Evolutionary conservation across 2,797 vertebrate genomes (phyloP), one percentile per base, ranked within the genome.

Genomic region (Cygnus olor): DNA sequence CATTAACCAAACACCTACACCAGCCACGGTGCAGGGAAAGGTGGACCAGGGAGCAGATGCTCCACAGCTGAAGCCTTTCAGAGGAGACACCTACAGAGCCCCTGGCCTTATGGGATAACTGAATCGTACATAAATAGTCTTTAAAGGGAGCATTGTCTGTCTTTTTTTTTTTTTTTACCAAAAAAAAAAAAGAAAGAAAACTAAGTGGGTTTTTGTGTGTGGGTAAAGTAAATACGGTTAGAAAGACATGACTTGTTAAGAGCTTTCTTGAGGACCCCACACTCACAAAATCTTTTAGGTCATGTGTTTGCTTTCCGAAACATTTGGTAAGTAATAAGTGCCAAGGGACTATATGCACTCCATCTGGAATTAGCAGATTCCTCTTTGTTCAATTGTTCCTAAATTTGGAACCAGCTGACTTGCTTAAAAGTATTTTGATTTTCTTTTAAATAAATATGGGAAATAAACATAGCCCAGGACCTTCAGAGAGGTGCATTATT

Each of bases 261-360:
- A 97, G 97, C 91, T 97, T 97, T 95, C 95, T 83, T 93, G 92
- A 97, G 91, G 97, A 97, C 97, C 96, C 97, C 97, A 98, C 97
- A 97, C 97, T 98, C 97, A 93, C 88, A 89, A 97, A 98, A 97
- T 96, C 97, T 96, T 98, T 97, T 98, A 98, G 98, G 98, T 98
- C 97, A 98, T 98, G 96, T 98, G 97, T 98, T 98, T 98, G 97
- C 98, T 98, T 98, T 98, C 97, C 4, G n/a, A 98, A 98, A 97
- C 98, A 98, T 98, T 98, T 98, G 98, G 98, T 98, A 97, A 97
- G 96, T 98, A 97, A 97, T 97, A 96, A 97, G 97, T 97, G 97
- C 97, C 97, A 95, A 96, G 98, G 97, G 98, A 98, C 96, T 97
- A 93, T 94, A 97, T 97, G 97, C 96, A 95, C 95, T 98, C 98